These are phyloP conservation scores for Lordiphosa clarofinis DNA, from an alignment of 1,140 invertebrate species.

Conservation along the genomic window DNA sequence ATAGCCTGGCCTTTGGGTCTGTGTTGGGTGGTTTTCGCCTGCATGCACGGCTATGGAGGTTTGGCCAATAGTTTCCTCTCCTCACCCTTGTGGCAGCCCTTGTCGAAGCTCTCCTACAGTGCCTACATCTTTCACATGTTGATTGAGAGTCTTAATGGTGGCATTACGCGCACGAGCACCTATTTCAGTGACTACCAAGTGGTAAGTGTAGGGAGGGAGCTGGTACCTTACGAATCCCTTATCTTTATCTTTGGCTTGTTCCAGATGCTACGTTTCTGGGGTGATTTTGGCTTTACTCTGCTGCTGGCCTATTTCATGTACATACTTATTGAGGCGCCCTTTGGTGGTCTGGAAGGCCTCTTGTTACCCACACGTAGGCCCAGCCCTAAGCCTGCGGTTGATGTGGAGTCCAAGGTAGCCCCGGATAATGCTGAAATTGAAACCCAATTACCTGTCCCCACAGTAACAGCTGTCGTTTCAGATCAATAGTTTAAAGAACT, in stretches of 20 bases:
- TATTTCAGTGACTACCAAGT: conserved; percentile 67
- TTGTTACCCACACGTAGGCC: conserved; percentile 23
- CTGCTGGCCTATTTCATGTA: conserved; percentile 38
- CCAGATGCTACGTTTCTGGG: conserved; percentile 58
- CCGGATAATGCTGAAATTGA: no score
- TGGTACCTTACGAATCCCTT: not conserved
- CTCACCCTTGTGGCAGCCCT: conserved; percentile 80
- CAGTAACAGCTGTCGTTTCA: no score
- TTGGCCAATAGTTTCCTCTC: conserved; percentile 80
- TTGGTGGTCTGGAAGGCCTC: conserved; percentile 35
- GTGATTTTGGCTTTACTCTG: conserved; percentile 52
- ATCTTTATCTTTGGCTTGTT: no score
- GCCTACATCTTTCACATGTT: conserved; percentile 81
- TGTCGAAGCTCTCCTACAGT: conserved; percentile 80
- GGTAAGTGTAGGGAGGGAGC: conserved; percentile 40
- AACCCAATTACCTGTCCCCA: no score
- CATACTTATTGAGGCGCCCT: conserved; percentile 52
- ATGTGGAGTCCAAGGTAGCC: no score
- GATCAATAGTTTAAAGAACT: not conserved
- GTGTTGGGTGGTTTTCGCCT: conserved; percentile 86
- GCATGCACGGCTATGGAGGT: conserved; percentile 84
- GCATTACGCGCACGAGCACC: conserved; percentile 29
- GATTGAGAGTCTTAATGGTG: conserved; percentile 39
- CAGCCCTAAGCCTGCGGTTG: not conserved
- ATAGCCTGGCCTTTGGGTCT: conserved; percentile 83